Percentiles rank a stretch among this genome's conserved stretches.
Conservation (phyloP, 2,888 invertebrate species). For the Bombylius major region DNA sequence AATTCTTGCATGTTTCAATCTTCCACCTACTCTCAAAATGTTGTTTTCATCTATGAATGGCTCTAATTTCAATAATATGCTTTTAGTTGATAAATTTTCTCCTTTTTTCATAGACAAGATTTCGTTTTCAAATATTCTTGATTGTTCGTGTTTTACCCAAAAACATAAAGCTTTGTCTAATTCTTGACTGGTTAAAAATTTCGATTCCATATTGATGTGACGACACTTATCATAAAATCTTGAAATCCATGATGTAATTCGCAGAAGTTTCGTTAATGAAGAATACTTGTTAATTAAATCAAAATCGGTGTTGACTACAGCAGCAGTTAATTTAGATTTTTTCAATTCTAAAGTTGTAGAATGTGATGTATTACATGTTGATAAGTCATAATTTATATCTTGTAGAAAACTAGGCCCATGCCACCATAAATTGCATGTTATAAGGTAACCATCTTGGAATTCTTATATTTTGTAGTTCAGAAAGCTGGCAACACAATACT, state of each 20-base stretch:
- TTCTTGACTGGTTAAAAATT: not conserved
- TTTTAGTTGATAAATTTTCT: not conserved
- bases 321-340: too few species aligned
- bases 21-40: not conserved
- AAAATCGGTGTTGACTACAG: not conserved
- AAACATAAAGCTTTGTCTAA: not conserved
- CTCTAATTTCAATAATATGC: not conserved
- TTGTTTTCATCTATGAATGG: not conserved
- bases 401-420: not conserved
- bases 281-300: not conserved
- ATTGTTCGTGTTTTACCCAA: not conserved
- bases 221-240: not conserved
- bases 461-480: not conserved
- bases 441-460: constrained; percentile 1
- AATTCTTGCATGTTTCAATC: not conserved
- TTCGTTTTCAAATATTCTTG: not conserved
- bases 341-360: too few species aligned
- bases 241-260: not conserved
- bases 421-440: not conserved
- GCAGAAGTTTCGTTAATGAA: not conserved
- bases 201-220: not conserved
- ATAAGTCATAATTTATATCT: not conserved
- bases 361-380: too few species aligned
- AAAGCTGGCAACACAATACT: not conserved
- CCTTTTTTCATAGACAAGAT: not conserved